Conservation (phyloP, 1,140 invertebrate species). For the Holotrichia oblita region DNA sequence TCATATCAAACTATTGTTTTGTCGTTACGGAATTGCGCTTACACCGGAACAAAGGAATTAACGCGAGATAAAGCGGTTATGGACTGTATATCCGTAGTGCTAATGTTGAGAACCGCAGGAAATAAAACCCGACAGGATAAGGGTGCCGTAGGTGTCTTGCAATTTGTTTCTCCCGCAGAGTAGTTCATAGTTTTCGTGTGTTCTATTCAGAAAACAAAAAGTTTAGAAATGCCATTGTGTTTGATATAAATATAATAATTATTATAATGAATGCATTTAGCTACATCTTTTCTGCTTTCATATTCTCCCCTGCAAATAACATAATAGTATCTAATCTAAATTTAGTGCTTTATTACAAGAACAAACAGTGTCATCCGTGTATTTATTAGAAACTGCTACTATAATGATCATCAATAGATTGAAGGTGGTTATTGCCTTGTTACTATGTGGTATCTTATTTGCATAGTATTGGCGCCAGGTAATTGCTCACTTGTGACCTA, state of each 20-base stretch:
- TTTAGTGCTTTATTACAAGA: too few species aligned
- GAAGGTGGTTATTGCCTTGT: conserved; percentile 22
- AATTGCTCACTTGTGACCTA: conserved; percentile 46
- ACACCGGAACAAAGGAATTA: conserved; percentile 49
- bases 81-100: conserved; percentile 42
- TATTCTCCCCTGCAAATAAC: too few species aligned
- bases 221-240: too few species aligned
- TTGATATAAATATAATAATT: too few species aligned
- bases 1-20: conserved; percentile 43
- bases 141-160: conserved; percentile 14
- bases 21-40: conserved; percentile 43
- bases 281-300: too few species aligned
- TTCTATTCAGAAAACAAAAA: neutral
- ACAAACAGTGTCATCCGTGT: too few species aligned
- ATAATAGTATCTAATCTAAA: too few species aligned
- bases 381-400: too few species aligned
- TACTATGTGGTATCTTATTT: neutral
- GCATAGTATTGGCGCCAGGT: conserved; percentile 44
- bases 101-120: conserved; percentile 35
- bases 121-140: conserved; percentile 26
- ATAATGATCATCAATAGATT: conserved; percentile 1
- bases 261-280: too few species aligned
- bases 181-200: neutral
- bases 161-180: conserved; percentile 14
- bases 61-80: conserved; percentile 52